Evolutionary conservation across 2,888 invertebrate genomes (phyloP).

Genomic region (Pammene aurita): DNA sequence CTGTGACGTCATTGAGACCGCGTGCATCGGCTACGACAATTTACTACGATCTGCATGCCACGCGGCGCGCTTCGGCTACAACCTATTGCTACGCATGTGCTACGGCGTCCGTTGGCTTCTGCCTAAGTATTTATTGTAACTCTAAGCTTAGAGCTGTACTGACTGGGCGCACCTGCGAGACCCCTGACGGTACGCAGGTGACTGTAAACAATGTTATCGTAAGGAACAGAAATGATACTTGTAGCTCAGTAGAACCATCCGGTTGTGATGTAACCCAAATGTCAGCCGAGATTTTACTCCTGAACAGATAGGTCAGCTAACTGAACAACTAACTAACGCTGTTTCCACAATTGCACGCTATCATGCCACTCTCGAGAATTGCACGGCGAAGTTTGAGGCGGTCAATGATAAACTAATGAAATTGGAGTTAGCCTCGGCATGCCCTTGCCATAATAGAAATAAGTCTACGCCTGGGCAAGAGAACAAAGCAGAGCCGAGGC

Average conservation of each 20-base stretch:
- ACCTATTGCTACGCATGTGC: no score
- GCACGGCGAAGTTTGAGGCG: neutral
- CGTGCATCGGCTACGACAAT: no score
- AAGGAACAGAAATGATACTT: neutral
- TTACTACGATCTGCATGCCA: no score
- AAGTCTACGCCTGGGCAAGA: no score
- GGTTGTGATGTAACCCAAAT: neutral
- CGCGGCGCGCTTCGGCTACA: no score
- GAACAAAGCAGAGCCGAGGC: no score
- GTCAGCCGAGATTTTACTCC: neutral
- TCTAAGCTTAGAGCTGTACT: no score
- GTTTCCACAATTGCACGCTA: conserved; percentile 4
- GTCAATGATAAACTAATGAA: neutral
- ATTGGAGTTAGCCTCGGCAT: neutral
- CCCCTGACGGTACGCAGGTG: conserved; percentile 8
- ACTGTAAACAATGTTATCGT: conserved; percentile 2
- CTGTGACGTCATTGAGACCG: no score
- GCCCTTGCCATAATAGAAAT: neutral
- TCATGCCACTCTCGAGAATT: neutral
- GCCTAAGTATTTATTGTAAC: no score
- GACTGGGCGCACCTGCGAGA: conserved; percentile 14
- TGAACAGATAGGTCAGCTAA: neutral
- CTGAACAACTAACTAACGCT: neutral
- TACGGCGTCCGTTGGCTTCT: no score
- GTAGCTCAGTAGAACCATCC: neutral